Evolutionary conservation across 2,797 vertebrate genomes (phyloP).

Genomic region (Mus caroli): DNA sequence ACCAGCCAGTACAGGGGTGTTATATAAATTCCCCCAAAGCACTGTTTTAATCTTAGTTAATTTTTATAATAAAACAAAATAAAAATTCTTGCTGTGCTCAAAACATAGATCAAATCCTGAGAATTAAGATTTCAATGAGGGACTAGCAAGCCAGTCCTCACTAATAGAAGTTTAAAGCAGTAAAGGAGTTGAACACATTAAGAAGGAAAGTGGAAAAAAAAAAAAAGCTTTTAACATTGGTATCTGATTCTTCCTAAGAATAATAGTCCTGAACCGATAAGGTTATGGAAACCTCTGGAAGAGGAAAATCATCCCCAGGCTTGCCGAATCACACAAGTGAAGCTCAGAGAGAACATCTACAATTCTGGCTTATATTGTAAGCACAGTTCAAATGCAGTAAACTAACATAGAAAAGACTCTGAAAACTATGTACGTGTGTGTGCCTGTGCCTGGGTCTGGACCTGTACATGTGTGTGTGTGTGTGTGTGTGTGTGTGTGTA

Average conservation of each 20-base stretch:
- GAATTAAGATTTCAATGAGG: conserved; percentile 69
- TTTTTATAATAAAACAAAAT: conserved; percentile 58
- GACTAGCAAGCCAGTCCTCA: conserved; percentile 22
- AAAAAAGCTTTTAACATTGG: conserved; percentile 48
- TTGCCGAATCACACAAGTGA: background rate
- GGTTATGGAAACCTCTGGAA: background rate
- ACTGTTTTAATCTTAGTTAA: conserved; percentile 24
- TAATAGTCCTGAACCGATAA: background rate
- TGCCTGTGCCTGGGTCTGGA: too few relatives aligned
- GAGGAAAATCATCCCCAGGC: background rate
- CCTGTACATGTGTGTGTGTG: too few relatives aligned
- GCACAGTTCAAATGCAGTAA: conserved; percentile 53
- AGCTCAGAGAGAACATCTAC: conserved; percentile 21
- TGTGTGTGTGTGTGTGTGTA: too few relatives aligned
- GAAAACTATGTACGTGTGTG: too few relatives aligned
- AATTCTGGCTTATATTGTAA: conserved; percentile 40
- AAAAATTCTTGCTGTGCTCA: conserved; percentile 55
- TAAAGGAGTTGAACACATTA: background rate
- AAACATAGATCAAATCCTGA: conserved; percentile 16
- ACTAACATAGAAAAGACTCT: background rate
- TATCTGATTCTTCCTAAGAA: conserved; percentile 45
- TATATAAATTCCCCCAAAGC: conserved; percentile 37
- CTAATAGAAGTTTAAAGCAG: background rate
- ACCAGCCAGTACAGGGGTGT: background rate
- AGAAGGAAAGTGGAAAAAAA: background rate